A percentile compares a stretch with the other conserved stretches of the same genome.
Evolutionary conservation across 2,113 vertebrate genomes (phyloP).

Genomic region (Cervus canadensis): DNA sequence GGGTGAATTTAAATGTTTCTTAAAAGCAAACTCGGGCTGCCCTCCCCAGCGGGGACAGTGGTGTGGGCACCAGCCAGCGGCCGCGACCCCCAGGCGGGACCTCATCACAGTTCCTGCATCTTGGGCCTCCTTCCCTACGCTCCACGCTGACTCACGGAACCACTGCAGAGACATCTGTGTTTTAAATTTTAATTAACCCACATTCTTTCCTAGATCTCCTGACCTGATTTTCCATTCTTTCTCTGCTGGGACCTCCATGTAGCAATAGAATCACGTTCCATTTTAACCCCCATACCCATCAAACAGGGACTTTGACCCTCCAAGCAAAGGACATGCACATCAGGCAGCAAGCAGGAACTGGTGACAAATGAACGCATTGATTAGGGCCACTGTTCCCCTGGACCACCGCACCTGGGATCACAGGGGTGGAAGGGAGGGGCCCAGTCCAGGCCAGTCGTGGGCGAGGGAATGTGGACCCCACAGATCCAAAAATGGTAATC

Average conservation of each 20-base stretch:
- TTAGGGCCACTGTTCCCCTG: neutral
- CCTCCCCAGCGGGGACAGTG: fast-evolving
- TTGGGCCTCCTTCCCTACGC: neutral
- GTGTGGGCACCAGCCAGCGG: neutral
- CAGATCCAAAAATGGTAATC: neutral
- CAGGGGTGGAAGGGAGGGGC: neutral
- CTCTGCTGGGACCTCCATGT: neutral
- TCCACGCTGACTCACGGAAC: neutral
- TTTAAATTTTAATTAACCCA: conserved; percentile 38
- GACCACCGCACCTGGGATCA: neutral
- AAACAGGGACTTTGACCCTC: neutral
- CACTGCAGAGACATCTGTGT: neutral
- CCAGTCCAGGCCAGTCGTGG: neutral
- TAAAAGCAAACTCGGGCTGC: neutral
- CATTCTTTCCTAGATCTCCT: conserved; percentile 7
- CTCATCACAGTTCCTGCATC: fast-evolving
- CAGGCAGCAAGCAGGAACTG: neutral
- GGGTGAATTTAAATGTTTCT: conserved; percentile 52
- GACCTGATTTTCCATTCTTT: conserved; percentile 38
- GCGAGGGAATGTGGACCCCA: neutral
- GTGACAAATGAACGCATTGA: fast-evolving
- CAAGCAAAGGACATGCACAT: neutral
- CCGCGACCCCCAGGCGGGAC: neutral
- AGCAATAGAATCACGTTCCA: neutral
- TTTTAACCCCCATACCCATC: neutral